Evolutionary conservation across 2,797 vertebrate species (phyloP).

Genomic region (Sarcophilus harrisii): DNA sequence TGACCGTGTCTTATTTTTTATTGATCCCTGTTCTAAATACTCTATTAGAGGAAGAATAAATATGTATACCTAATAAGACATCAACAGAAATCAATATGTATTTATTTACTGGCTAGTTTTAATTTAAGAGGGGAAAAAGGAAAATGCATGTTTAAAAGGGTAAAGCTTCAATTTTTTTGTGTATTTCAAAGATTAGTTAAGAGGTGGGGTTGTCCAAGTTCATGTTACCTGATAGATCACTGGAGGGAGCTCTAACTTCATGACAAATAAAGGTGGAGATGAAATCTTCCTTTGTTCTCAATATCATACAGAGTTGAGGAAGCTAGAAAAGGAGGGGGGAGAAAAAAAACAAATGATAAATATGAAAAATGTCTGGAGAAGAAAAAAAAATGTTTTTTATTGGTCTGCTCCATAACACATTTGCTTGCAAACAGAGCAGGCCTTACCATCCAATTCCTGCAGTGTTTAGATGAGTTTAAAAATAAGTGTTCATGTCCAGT

Average conservation of each 20-base stretch:
- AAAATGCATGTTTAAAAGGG: conserved; percentile 20
- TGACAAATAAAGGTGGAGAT: conserved; percentile 50
- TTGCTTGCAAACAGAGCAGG: conserved; percentile 70
- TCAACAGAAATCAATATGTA: conserved; percentile 56
- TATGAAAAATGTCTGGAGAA: conserved; percentile 59
- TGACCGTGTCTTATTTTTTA: conserved; percentile 35
- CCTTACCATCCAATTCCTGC: conserved; percentile 24
- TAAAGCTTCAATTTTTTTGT: neutral
- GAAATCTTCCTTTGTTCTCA: conserved; percentile 67
- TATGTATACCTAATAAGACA: conserved; percentile 58
- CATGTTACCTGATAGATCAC: conserved; percentile 60
- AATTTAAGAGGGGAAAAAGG: conserved; percentile 50
- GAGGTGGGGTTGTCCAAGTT: conserved; percentile 10
- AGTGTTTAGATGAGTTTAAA: conserved; percentile 59
- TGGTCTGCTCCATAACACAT: conserved; percentile 31
- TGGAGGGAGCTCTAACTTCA: conserved; percentile 87
- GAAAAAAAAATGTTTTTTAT: neutral
- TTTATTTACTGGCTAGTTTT: conserved; percentile 40
- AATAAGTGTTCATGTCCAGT: conserved; percentile 16
- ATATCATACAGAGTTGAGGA: neutral
- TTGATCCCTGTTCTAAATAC: conserved; percentile 25
- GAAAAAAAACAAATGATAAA: conserved; percentile 57
- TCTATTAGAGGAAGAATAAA: conserved; percentile 50
- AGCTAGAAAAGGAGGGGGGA: neutral
- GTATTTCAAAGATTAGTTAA: neutral